Conservation (phyloP, 92 coral and sea anemone species). For the Zoanthus solanderi region DNA sequence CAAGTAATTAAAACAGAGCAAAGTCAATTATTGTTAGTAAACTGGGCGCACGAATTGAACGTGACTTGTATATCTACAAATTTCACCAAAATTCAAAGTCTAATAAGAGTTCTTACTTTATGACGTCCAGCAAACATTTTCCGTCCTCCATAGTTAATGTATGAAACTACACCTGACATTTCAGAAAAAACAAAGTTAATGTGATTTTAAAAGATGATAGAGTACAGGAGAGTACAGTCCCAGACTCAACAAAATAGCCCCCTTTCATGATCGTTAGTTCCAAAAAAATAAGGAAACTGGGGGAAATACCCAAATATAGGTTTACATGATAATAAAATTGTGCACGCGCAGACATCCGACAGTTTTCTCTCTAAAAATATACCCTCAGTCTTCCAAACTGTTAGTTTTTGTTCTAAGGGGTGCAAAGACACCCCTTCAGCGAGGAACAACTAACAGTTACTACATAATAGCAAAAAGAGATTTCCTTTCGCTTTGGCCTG, state of each 20-base stretch:
- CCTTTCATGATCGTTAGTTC: conserved; percentile 40
- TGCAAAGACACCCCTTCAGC: conserved; percentile 71
- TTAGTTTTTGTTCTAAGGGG: conserved; percentile 64
- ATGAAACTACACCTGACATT: conserved; percentile 28
- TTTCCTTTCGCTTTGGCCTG: conserved; percentile 79
- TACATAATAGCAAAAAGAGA: conserved; percentile 63
- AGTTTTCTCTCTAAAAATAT: conserved; percentile 58
- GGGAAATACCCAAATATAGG: conserved; percentile 46
- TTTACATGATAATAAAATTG: conserved; percentile 38
- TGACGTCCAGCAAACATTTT: conserved; percentile 95
- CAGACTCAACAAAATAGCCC: conserved; percentile 8
- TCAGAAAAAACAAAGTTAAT: background rate
- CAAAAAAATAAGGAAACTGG: conserved; percentile 46
- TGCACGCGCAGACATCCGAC: conserved; percentile 51
- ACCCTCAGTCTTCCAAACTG: conserved; percentile 31
- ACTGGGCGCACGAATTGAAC: background rate
- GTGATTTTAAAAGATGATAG: background rate
- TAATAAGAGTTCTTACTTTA: conserved; percentile 69
- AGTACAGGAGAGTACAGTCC: conserved; percentile 38
- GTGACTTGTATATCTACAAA: background rate
- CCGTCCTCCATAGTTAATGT: conserved; percentile 89
- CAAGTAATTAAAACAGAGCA: background rate
- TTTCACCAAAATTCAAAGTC: conserved; percentile 15
- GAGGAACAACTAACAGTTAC: conserved; percentile 70
- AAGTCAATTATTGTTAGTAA: background rate